These are phyloP conservation scores for Xyrichtys novacula DNA, from an alignment of 2,797 vertebrate genomes.

Conservation along the genomic window DNA sequence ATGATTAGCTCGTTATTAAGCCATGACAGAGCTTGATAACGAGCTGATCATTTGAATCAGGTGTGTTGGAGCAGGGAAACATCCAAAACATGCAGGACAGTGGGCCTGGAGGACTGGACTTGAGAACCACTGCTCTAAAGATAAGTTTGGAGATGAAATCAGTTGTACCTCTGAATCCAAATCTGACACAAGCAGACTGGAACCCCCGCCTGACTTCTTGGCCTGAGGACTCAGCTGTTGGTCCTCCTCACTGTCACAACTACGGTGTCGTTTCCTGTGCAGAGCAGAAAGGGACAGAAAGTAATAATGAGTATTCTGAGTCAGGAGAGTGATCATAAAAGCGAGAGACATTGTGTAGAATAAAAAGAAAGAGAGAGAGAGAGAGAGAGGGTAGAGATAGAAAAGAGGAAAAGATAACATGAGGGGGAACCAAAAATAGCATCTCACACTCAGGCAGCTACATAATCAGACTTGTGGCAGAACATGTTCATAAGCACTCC, in stretches of 20 bases:
- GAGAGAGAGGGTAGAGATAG: conserved; percentile 11
- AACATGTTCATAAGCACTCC: conserved; percentile 36
- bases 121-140: too few species aligned
- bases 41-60: too few species aligned
- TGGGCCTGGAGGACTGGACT: too few species aligned
- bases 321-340: conserved; percentile 5
- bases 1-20: too few species aligned
- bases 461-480: conserved; percentile 54
- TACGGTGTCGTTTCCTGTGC: conserved; percentile 91
- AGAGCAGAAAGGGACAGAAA: conserved; percentile 13
- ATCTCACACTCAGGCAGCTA: conserved; percentile 60
- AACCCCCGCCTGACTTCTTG: conserved; percentile 88
- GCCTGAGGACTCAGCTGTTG: conserved; percentile 88
- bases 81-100: too few species aligned
- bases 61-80: too few species aligned
- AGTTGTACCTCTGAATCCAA: conserved; percentile 85
- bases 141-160: not conserved
- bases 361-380: conserved; percentile 24
- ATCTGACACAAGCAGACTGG: conserved; percentile 80
- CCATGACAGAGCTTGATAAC: too few species aligned
- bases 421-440: conserved; percentile 75
- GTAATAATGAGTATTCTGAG: not conserved
- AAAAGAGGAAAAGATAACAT: conserved; percentile 42
- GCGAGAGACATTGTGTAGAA: conserved; percentile 19
- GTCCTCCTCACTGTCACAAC: conserved; percentile 87